Evolutionary conservation across 2,797 vertebrate species (phyloP).

Genomic region (Numenius phaeopus): DNA sequence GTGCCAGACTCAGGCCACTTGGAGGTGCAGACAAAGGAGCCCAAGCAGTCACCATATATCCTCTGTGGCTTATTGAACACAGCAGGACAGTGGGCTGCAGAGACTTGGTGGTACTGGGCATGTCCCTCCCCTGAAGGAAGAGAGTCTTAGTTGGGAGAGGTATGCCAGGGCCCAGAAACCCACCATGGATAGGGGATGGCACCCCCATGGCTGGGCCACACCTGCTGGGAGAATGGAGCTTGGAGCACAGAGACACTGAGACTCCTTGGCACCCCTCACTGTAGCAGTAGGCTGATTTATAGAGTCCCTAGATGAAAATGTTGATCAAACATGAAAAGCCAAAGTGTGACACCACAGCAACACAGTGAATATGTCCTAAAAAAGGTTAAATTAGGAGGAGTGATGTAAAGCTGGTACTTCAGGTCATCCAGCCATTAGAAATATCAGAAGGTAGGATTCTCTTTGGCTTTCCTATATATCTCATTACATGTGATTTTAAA

Average conservation of each 20-base stretch:
- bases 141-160: neutral
- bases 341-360: neutral
- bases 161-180: neutral
- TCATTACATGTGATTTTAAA: neutral
- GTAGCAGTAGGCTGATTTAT: neutral
- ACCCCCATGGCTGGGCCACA: accelerated
- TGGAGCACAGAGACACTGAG: neutral
- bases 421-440: neutral
- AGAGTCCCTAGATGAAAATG: neutral
- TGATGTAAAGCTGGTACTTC: neutral
- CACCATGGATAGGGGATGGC: accelerated
- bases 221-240: neutral
- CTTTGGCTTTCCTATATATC: neutral
- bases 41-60: neutral
- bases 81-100: neutral
- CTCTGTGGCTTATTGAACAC: neutral
- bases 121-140: neutral
- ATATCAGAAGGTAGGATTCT: neutral
- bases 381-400: neutral
- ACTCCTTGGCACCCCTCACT: neutral
- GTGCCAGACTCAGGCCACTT: neutral
- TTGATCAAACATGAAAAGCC: neutral
- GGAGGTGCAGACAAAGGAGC: neutral
- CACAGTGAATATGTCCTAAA: neutral
- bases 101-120: neutral